Evolutionary conservation across 2,888 invertebrate genomes (phyloP).

Genomic region (Coecobrya sp.): DNA sequence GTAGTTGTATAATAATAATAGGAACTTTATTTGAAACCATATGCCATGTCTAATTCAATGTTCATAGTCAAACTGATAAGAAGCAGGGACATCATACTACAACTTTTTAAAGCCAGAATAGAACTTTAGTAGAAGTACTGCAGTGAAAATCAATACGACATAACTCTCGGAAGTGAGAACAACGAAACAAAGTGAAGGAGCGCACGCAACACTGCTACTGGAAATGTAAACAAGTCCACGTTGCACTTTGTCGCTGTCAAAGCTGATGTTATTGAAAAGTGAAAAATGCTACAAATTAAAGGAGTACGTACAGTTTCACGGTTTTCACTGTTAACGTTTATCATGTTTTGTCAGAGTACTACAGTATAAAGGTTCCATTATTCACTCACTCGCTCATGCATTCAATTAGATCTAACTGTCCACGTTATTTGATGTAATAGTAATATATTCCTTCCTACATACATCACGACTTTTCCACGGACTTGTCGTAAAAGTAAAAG

Average conservation of each 20-base stretch:
- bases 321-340: background rate
- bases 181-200: background rate
- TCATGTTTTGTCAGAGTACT: background rate
- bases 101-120: background rate
- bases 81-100: background rate
- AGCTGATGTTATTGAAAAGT: background rate
- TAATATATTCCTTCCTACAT: background rate
- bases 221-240: constrained; percentile 28
- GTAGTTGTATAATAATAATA: background rate
- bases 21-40: background rate
- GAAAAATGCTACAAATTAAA: background rate
- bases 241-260: constrained; percentile 7
- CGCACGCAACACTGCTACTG: background rate
- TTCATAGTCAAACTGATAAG: background rate
- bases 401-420: background rate
- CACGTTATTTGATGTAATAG: background rate
- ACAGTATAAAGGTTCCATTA: background rate
- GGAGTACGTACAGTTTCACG: background rate
- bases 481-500: background rate
- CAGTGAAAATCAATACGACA: background rate
- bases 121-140: background rate
- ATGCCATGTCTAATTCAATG: background rate
- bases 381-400: background rate
- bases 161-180: background rate
- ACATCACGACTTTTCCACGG: background rate